phyloP scores from a whole-genome alignment of 2,113 vertebrate species.

The Himantopus leucocephalus region DNA sequence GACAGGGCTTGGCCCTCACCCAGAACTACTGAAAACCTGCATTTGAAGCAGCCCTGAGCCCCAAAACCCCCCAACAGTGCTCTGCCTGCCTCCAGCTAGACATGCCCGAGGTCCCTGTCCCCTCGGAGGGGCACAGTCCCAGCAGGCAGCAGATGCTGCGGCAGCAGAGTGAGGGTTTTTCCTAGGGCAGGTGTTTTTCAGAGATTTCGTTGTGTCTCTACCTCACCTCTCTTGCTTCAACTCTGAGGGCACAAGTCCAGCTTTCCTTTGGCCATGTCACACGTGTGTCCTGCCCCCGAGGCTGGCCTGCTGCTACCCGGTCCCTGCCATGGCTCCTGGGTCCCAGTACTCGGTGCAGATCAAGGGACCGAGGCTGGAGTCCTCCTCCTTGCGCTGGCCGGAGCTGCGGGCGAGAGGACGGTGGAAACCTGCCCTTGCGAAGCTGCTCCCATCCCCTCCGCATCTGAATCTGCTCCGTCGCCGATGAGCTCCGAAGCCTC shows the following conservation, averaged over 20 bases:
- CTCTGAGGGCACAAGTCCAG: too few relatives aligned
- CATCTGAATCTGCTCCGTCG: neutral
- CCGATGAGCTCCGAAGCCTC: neutral
- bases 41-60: too few relatives aligned
- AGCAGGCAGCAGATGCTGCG: too few relatives aligned
- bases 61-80: too few relatives aligned
- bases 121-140: too few relatives aligned
- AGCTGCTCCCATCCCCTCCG: neutral
- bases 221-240: too few relatives aligned
- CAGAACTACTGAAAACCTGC: too few relatives aligned
- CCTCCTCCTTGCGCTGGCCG: fast-evolving
- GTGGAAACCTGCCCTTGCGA: neutral
- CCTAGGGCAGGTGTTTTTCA: too few relatives aligned
- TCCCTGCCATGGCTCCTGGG: neutral
- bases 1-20: neutral
- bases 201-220: too few relatives aligned
- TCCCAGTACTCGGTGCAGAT: neutral
- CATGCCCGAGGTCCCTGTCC: too few relatives aligned
- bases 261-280: fast-evolving
- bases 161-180: too few relatives aligned
- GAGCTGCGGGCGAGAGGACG: neutral
- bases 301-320: neutral
- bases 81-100: too few relatives aligned
- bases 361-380: neutral
- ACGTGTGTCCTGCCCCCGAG: neutral